Percentiles rank a stretch among this genome's conserved stretches.
phyloP scores from a whole-genome alignment of 1,140 invertebrate genomes.

The Platorchestia sp. region DNA sequence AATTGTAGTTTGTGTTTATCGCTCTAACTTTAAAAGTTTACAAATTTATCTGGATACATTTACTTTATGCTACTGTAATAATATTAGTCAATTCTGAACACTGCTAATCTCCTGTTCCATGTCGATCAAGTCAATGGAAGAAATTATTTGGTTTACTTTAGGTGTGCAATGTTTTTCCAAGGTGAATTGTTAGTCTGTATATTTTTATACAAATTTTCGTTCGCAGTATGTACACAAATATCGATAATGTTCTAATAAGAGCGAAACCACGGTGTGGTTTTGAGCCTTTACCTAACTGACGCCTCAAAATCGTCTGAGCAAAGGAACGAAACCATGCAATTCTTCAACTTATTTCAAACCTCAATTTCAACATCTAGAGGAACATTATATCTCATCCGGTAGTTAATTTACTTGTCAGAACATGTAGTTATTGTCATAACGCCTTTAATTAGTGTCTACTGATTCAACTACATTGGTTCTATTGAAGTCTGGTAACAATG shows the following conservation, averaged over 20 bases:
- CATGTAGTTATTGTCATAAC: neutral
- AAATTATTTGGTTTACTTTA: neutral
- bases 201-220: neutral
- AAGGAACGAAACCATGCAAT: neutral
- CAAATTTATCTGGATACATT: neutral
- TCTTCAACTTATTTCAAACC: neutral
- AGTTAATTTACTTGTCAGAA: neutral
- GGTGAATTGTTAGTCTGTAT: neutral
- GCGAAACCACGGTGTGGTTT: neutral
- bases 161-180: neutral
- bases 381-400: neutral
- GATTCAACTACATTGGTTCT: neutral
- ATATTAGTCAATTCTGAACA: neutral
- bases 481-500: neutral
- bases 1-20: neutral
- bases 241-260: neutral
- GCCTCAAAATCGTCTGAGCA: neutral
- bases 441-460: neutral
- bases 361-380: neutral
- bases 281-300: neutral
- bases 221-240: neutral
- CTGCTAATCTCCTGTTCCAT: neutral
- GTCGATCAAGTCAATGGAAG: neutral
- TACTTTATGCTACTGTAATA: neutral
- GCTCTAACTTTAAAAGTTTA: neutral